These are phyloP conservation scores for Tromatobia lineatoria DNA, from an alignment of 2,888 invertebrate species.

Conservation along the genomic window DNA sequence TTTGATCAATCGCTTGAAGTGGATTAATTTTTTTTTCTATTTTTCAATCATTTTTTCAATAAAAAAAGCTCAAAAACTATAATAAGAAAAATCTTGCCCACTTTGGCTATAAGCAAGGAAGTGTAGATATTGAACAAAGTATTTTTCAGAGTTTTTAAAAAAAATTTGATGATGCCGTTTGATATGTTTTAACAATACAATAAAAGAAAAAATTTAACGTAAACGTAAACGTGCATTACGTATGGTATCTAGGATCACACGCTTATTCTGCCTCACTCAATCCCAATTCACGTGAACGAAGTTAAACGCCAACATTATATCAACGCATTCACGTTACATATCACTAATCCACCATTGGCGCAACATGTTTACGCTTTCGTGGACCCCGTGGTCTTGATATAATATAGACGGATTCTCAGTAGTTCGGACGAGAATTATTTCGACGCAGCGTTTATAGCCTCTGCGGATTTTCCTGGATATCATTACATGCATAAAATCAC, in stretches of 20 bases:
- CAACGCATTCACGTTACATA: neutral
- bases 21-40: no score
- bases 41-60: no score
- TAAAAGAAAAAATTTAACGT: no score
- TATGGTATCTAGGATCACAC: constrained; percentile 26
- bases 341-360: neutral
- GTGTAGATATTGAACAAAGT: no score
- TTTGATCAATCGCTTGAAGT: no score
- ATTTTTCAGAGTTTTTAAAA: no score
- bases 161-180: no score
- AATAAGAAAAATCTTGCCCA: no score
- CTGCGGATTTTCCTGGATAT: constrained; percentile 3
- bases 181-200: no score
- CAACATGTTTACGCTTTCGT: constrained; percentile 18
- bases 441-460: neutral
- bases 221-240: neutral
- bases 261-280: constrained; percentile 19
- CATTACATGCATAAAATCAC: neutral
- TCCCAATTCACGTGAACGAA: neutral
- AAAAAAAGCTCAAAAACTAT: no score
- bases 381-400: neutral
- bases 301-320: neutral
- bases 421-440: neutral
- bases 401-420: neutral
- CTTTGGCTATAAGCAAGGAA: no score